Base-by-base conservation (phyloP, 1,140 invertebrate species). In the Hetaerina americana region DNA sequence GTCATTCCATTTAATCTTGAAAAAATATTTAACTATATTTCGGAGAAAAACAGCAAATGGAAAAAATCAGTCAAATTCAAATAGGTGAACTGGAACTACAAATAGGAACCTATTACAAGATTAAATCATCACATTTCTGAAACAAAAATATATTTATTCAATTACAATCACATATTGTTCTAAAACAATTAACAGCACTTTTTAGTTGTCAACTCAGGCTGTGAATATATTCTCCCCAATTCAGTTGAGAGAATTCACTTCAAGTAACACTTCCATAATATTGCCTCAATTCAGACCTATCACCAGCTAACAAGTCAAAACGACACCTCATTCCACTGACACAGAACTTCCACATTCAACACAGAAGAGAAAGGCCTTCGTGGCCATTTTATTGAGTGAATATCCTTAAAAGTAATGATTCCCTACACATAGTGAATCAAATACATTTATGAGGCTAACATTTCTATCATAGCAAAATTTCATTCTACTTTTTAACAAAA, bases 91-190 rank as follows among this genome's bases (percentile, higher is more conserved):
- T n/a, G n/a, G n/a, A n/a, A n/a, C n/a, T n/a, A n/a, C n/a, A n/a
- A n/a, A n/a, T n/a, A n/a, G n/a, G n/a, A n/a, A n/a, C n/a, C n/a
- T n/a, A n/a, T n/a, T n/a, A n/a, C n/a, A n/a, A n/a, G n/a, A n/a
- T n/a, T n/a, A n/a, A n/a, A n/a, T n/a, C n/a, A n/a, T n/a, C n/a
- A n/a, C 10, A 57, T 57, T 18, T 57, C 40, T 57, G 40, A 57
- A 57, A 57, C 40, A 57, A 57, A 57, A 57, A 57, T 57, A 57
- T 57, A 57, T 57, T 57, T 57, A 57, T 57, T 57, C 40, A 57
- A 57, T 57, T 57, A 57, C 40, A 57, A 57, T 57, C 40, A 57
- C 40, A 57, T 57, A 57, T 57, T 57, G 40, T 57, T 57, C 40
- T 57, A 57, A 57, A 57, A 57, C 40, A 57, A 57, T 57, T 57